These are phyloP conservation scores for Rhingia rostrata DNA, from an alignment of 2,888 invertebrate species.

Conservation along the genomic window DNA sequence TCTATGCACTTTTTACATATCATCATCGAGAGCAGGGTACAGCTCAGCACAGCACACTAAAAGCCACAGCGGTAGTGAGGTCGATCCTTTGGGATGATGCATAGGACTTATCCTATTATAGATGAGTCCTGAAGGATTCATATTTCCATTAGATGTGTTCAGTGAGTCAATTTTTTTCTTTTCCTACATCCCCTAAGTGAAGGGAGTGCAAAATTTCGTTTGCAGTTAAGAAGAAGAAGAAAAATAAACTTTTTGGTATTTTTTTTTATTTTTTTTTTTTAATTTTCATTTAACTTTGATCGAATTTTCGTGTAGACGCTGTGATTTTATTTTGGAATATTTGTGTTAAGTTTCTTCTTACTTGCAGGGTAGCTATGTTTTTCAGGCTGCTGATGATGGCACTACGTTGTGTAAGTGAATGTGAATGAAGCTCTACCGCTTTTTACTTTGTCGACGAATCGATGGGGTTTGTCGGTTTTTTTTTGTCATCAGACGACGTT, in stretches of 20 bases:
- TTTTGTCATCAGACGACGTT: background rate
- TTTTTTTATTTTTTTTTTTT: constrained; percentile 25
- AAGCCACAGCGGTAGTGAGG: constrained; percentile 30
- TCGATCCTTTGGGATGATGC: constrained; percentile 51
- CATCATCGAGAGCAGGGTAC: constrained; percentile 24
- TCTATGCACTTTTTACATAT: constrained; percentile 45
- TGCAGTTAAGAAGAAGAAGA: constrained; percentile 2
- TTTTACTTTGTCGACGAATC: constrained; percentile 8
- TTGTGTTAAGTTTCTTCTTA: constrained; percentile 19
- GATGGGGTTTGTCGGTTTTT: constrained; percentile 1
- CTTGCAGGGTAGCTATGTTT: background rate
- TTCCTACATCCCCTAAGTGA: background rate
- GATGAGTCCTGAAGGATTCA: constrained; percentile 69
- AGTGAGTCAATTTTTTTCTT: constrained; percentile 35
- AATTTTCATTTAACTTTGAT: constrained; percentile 63
- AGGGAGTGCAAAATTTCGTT: constrained; percentile 26
- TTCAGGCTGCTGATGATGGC: constrained; percentile 6
- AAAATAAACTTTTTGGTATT: constrained; percentile 3
- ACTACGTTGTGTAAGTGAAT: background rate
- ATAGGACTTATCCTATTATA: constrained; percentile 68
- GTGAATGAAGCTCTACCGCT: background rate
- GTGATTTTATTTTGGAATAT: constrained; percentile 51
- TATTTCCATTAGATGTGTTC: constrained; percentile 70
- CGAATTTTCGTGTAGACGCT: constrained; percentile 44
- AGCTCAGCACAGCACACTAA: constrained; percentile 14